phyloP scores from a whole-genome alignment of 2,797 vertebrate species.

The Glyptemys insculpta region DNA sequence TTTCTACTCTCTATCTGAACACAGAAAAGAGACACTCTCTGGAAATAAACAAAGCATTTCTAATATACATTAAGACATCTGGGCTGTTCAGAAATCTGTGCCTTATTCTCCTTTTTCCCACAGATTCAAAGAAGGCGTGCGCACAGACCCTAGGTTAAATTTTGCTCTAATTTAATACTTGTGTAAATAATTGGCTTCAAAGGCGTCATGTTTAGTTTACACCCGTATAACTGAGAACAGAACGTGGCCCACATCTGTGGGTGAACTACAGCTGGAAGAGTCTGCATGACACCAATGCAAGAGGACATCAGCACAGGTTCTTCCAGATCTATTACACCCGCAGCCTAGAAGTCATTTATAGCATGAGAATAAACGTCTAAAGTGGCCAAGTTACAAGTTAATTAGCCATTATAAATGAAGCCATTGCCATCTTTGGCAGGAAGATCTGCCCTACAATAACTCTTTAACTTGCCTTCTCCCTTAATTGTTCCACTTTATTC shows the following conservation, averaged over 20 bases:
- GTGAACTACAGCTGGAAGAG: not conserved
- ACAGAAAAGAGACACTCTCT: no score
- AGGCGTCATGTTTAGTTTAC: no score
- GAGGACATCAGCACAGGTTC: not conserved
- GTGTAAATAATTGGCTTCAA: no score
- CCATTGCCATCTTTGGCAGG: not conserved
- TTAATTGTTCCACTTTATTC: not conserved
- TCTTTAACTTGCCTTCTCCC: not conserved
- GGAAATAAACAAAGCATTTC: no score
- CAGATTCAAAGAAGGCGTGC: not conserved
- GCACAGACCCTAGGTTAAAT: not conserved
- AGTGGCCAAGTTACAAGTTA: not conserved
- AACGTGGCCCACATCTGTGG: not conserved
- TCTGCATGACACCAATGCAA: no score
- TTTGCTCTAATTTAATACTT: not conserved
- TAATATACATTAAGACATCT: no score
- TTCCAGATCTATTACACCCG: not conserved
- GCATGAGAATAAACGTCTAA: not conserved
- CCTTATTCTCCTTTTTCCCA: no score
- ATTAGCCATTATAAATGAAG: not conserved
- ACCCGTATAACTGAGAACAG: no score
- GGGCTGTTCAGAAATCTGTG: no score
- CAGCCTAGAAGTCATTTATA: not conserved
- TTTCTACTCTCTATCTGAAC: no score
- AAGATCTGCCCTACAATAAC: not conserved